Conservation (phyloP, 30 jellyfish, hydroid and myxozoan species). For the Aurelia sp. region DNA sequence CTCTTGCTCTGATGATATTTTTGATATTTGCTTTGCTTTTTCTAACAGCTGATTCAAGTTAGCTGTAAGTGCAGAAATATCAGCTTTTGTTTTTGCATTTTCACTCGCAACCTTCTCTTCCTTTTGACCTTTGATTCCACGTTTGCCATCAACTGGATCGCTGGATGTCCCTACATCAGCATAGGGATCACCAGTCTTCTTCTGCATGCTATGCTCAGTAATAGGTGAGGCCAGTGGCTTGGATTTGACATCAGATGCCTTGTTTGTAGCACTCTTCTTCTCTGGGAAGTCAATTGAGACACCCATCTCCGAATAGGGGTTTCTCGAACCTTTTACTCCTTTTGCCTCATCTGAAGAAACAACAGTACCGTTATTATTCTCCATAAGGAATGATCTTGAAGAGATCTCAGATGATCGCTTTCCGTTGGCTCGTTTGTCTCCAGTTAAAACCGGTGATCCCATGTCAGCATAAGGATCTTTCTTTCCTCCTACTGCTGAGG, state of each 20-base stretch:
- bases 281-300: slow-evolving; percentile 58
- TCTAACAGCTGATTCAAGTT: slow-evolving; percentile 22
- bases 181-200: background rate
- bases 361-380: slow-evolving; percentile 53
- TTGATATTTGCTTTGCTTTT: slow-evolving; percentile 41
- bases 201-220: slow-evolving; percentile 35
- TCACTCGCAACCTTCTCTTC: background rate
- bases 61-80: slow-evolving; percentile 16
- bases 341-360: slow-evolving; percentile 30
- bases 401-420: slow-evolving; percentile 9
- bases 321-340: background rate
- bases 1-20: slow-evolving; percentile 1
- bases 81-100: slow-evolving; percentile 18
- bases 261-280: slow-evolving; percentile 42
- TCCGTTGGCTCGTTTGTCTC: slow-evolving; percentile 59
- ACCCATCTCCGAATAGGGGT: slow-evolving; percentile 77
- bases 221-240: background rate
- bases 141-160: background rate
- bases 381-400: slow-evolving; percentile 45
- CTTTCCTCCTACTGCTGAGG: slow-evolving; percentile 24
- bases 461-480: slow-evolving; percentile 94
- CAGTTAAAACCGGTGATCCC: slow-evolving; percentile 74
- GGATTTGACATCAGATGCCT: background rate
- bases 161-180: slow-evolving; percentile 1
- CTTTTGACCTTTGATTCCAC: background rate